A percentile compares a stretch with the other conserved stretches of the same genome.
Evolutionary conservation across 1,140 invertebrate species (phyloP).

Genomic region (Platorchestia sp.): DNA sequence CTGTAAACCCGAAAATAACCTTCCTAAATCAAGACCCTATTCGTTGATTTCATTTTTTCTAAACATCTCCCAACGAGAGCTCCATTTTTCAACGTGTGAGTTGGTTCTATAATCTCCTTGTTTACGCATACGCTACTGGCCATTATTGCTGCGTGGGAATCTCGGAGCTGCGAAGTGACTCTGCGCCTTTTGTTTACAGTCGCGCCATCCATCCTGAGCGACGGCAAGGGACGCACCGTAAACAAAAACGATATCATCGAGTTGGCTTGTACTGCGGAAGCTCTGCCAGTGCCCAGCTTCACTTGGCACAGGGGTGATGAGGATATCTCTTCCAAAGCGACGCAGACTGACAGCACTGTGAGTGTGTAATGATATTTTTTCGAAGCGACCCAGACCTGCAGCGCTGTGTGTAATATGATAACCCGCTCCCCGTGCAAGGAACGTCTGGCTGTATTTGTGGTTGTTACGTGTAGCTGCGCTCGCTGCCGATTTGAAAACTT

Average conservation of each 20-base stretch:
- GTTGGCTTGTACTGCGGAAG: not conserved
- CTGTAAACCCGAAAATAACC: not conserved
- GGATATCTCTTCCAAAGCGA: conserved; percentile 36
- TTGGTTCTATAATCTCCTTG: not conserved
- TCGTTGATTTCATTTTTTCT: not conserved
- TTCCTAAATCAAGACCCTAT: not conserved
- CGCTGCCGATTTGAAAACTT: not conserved
- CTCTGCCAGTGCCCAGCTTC: not conserved
- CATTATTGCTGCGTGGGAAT: not conserved
- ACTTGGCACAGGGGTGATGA: not conserved
- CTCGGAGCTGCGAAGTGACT: not conserved
- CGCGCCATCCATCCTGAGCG: not conserved
- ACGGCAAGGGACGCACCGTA: not conserved
- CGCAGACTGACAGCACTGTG: not conserved
- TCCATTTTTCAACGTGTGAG: not conserved
- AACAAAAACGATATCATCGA: conserved; percentile 8
- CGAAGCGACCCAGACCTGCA: not conserved
- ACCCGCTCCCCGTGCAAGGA: not conserved
- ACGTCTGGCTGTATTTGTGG: not conserved
- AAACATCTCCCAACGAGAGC: not conserved
- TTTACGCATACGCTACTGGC: not conserved
- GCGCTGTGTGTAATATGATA: not conserved
- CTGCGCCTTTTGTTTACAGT: conserved; percentile 12
- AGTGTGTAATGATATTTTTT: not conserved
- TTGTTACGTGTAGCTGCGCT: not conserved